Evolutionary conservation across 2,797 vertebrate species (phyloP).

Genomic region (Gallinago stenura): DNA sequence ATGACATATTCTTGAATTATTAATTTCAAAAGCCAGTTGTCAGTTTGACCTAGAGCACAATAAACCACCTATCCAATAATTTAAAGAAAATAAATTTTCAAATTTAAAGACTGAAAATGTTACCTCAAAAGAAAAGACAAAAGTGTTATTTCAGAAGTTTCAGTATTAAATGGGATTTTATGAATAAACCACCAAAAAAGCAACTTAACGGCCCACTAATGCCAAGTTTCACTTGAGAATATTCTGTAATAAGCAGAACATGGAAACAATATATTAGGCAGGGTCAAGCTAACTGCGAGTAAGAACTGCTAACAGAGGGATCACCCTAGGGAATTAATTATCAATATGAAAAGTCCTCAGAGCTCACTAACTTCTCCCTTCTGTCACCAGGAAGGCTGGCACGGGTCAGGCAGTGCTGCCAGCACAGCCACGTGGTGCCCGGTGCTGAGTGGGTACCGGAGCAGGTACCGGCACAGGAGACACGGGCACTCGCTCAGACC

Average conservation of each 20-base stretch:
- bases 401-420: neutral
- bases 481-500: rapidly evolving
- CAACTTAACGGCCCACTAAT: neutral
- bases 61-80: neutral
- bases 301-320: neutral
- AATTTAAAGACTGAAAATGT: neutral
- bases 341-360: neutral
- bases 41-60: neutral
- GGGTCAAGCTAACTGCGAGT: neutral
- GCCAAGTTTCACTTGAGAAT: neutral
- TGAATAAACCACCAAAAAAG: neutral
- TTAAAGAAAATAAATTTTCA: neutral
- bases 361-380: neutral
- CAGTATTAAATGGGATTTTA: neutral
- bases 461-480: rapidly evolving
- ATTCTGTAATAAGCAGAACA: neutral
- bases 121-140: neutral
- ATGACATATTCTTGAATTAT: neutral
- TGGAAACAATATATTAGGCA: neutral
- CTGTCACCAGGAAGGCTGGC: neutral
- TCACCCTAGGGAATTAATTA: neutral
- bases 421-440: neutral
- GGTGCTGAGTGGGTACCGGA: rapidly evolving
- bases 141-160: neutral
- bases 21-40: neutral